Conservation (phyloP, 2,888 invertebrate species). For the Synanthedon tipuliformis region DNA sequence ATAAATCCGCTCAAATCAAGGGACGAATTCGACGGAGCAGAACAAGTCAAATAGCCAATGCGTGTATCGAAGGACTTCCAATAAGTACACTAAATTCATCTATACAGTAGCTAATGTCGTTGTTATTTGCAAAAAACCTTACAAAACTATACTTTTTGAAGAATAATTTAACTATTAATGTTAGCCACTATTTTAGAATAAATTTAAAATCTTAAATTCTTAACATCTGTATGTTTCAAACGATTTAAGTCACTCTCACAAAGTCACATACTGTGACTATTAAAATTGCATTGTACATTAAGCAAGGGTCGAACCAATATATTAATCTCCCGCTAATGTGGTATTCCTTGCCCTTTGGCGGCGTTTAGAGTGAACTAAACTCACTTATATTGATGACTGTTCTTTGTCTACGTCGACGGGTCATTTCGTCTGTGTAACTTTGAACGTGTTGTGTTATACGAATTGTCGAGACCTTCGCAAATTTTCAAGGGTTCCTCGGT, state of each 20-base stretch:
- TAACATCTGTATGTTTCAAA: no score
- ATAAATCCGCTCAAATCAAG: conserved; percentile 13
- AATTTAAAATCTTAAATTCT: no score
- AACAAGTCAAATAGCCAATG: conserved; percentile 42
- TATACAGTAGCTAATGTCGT: no score
- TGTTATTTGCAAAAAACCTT: no score
- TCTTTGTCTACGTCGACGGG: conserved; percentile 52
- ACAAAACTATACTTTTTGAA: no score
- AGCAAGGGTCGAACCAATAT: conserved; percentile 25
- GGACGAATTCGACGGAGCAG: conserved; percentile 24
- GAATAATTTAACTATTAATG: no score
- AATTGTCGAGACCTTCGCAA: conserved; percentile 19
- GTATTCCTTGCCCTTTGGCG: conserved; percentile 38
- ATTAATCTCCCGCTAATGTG: conserved; percentile 63
- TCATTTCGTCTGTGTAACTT: conserved; percentile 42
- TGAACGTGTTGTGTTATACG: conserved; percentile 28
- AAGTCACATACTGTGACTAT: neutral
- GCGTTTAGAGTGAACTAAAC: conserved; percentile 20
- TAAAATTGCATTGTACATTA: conserved; percentile 5
- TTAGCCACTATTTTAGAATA: no score
- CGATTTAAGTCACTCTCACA: neutral
- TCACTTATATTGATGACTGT: conserved; percentile 50
- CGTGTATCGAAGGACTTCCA: conserved; percentile 53
- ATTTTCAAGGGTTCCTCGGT: conserved; percentile 20
- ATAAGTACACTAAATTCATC: conserved; percentile 10